Conservation (phyloP, 2,888 invertebrate species). For the Cecidostiba fungosa region DNA sequence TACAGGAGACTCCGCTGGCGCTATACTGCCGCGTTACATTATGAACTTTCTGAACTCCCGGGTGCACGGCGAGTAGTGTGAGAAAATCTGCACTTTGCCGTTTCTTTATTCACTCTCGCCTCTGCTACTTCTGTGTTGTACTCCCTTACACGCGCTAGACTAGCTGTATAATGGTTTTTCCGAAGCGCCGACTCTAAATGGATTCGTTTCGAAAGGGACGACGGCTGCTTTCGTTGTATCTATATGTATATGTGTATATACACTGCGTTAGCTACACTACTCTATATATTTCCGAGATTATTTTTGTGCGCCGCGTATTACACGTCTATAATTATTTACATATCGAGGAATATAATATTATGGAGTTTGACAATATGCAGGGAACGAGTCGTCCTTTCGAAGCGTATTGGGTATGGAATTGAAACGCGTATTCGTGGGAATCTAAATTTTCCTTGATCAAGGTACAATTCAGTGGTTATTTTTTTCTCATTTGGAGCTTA, state of each 20-base stretch:
- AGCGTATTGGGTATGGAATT: background rate
- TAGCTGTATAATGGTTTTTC: slow-evolving; percentile 32
- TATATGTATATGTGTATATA: background rate
- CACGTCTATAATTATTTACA: background rate
- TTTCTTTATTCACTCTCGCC: slow-evolving; percentile 32
- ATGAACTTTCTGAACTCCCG: slow-evolving; percentile 32
- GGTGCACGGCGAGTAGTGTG: slow-evolving; percentile 31
- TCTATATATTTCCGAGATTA: too few species aligned
- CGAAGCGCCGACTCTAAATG: slow-evolving; percentile 34
- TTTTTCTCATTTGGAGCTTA: background rate
- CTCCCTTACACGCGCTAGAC: background rate
- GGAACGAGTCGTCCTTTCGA: too few species aligned
- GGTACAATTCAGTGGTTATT: background rate
- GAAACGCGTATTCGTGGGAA: background rate
- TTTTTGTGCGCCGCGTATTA: background rate
- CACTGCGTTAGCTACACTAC: background rate
- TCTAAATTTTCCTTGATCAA: background rate
- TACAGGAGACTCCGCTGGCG: slow-evolving; percentile 7
- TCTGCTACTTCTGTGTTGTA: background rate
- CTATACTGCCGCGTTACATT: slow-evolving; percentile 6
- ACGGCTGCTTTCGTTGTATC: background rate
- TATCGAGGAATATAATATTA: background rate
- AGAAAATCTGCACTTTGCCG: slow-evolving; percentile 51
- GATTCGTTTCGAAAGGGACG: slow-evolving; percentile 43
- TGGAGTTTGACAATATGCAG: background rate